These are phyloP conservation scores for Acarapis woodi DNA, from an alignment of 1,140 invertebrate genomes.

Conservation along the genomic window DNA sequence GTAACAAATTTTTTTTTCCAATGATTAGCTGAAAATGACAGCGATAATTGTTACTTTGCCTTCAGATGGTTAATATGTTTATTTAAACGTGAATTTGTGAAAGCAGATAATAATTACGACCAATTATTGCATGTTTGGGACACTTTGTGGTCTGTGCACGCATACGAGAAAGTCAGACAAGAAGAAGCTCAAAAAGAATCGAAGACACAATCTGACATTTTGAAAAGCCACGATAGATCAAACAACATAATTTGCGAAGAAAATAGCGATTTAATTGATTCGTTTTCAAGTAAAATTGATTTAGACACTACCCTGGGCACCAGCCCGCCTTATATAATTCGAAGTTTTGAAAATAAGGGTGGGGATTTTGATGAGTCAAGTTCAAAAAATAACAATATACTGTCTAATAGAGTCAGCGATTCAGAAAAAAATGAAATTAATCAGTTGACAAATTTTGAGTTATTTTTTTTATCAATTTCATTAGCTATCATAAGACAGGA, in stretches of 20 bases:
- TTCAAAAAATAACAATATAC: not conserved
- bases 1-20: constrained; percentile 1
- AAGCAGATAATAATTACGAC: constrained; percentile 10
- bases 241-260: not conserved
- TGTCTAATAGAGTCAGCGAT: not conserved
- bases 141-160: constrained; percentile 8
- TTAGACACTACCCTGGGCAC: too few relatives aligned
- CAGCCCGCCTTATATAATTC: not conserved
- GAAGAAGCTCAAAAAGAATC: not conserved
- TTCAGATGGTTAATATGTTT: constrained; percentile 46
- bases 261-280: not conserved
- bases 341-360: not conserved
- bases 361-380: not conserved
- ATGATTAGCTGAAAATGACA: constrained; percentile 48
- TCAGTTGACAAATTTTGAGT: constrained; percentile 7
- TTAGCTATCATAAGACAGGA: constrained; percentile 10
- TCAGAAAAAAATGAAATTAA: not conserved
- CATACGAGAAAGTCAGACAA: not conserved
- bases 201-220: not conserved
- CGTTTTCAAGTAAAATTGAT: too few relatives aligned
- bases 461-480: constrained; percentile 7
- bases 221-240: not conserved
- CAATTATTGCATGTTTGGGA: constrained; percentile 9
- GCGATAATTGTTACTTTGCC: constrained; percentile 93
- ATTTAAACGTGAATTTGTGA: constrained; percentile 29